Evolutionary conservation across 2,797 vertebrate species (phyloP).

Genomic region (Siniperca undulata): DNA sequence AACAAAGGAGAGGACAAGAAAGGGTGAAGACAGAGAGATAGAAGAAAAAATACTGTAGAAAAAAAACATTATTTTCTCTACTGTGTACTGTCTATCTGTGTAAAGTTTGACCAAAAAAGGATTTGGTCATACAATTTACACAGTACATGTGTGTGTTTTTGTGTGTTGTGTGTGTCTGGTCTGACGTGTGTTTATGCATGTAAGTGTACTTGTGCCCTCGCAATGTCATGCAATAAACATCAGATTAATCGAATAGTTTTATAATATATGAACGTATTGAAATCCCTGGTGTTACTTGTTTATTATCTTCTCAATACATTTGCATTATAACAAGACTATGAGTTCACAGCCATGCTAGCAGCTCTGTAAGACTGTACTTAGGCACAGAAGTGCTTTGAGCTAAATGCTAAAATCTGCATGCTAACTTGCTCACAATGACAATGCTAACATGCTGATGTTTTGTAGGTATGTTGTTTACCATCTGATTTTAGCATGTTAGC

Average conservation of each 20-base stretch:
- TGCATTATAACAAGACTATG: background rate
- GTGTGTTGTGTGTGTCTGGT: background rate
- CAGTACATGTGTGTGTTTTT: background rate
- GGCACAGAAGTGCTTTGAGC: background rate
- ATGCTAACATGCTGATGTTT: background rate
- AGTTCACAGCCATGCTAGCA: background rate
- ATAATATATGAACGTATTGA: background rate
- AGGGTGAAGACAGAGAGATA: background rate
- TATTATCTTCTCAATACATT: background rate
- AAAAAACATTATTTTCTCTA: background rate
- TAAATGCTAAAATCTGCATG: background rate
- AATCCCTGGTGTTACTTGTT: background rate
- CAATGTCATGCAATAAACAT: background rate
- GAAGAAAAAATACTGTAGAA: accelerated
- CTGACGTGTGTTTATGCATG: background rate
- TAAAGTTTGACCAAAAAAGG: background rate
- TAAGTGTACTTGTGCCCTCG: no score
- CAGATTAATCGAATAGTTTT: background rate
- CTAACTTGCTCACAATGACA: background rate
- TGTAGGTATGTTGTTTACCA: no score
- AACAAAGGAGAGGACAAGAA: background rate
- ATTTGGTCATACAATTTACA: background rate
- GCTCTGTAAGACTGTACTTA: background rate
- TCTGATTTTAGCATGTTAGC: no score
- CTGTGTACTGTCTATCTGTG: background rate